Percentiles rank a stretch among this genome's conserved stretches.
Conservation (phyloP, 2,113 vertebrate genomes). For the Saccopteryx bilineata region DNA sequence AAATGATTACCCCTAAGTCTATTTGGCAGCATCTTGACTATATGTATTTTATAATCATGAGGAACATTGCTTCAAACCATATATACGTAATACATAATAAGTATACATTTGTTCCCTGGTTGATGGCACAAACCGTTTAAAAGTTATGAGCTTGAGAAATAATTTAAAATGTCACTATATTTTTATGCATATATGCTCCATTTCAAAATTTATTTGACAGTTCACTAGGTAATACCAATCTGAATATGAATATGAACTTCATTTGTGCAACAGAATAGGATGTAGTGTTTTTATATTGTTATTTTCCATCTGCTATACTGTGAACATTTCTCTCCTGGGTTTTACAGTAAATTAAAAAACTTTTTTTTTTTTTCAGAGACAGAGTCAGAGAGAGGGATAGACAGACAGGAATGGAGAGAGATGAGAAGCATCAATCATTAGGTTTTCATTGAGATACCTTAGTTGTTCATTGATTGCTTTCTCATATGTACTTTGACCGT, state of each 20-base stretch:
- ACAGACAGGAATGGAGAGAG: no score
- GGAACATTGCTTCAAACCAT: not conserved
- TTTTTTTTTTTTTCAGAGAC: no score
- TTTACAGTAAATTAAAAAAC: constrained; percentile 52
- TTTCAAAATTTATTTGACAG: constrained; percentile 44
- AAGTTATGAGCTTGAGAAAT: constrained; percentile 50
- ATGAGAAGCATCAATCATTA: no score
- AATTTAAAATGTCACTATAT: constrained; percentile 13
- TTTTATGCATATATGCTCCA: not conserved
- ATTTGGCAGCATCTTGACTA: constrained; percentile 14
- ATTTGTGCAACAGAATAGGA: not conserved
- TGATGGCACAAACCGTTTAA: constrained; percentile 63
- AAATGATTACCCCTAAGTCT: constrained; percentile 42
- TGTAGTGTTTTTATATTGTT: not conserved
- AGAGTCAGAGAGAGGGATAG: no score
- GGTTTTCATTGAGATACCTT: no score
- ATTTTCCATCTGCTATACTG: not conserved
- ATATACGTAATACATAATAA: not conserved
- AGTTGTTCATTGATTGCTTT: no score
- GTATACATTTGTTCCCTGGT: not conserved
- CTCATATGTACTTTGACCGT: no score
- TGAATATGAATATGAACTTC: constrained; percentile 52
- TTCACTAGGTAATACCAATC: constrained; percentile 7
- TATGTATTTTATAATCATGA: constrained; percentile 54
- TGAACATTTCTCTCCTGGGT: constrained; percentile 53